These are phyloP conservation scores for Eudemis profundana DNA, from an alignment of 2,888 invertebrate genomes.

Conservation along the genomic window DNA sequence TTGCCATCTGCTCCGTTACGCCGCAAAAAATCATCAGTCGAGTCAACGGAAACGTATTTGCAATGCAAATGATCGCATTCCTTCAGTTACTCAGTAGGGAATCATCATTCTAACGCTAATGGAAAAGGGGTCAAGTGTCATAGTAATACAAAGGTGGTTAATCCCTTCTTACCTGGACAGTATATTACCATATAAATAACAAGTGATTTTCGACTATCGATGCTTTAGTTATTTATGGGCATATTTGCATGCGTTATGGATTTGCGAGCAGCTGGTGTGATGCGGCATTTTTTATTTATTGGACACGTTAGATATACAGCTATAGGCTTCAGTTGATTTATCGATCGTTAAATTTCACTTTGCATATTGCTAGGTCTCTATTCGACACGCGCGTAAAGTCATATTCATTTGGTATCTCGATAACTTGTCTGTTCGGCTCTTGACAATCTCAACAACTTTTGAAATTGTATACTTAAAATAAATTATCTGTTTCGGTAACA, in stretches of 20 bases:
- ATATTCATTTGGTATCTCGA: no score
- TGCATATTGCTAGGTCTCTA: not conserved
- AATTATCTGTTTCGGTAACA: no score
- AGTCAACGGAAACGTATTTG: constrained; percentile 71
- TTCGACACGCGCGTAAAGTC: not conserved
- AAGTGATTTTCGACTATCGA: constrained; percentile 78
- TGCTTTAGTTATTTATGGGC: constrained; percentile 63
- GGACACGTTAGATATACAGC: constrained; percentile 19
- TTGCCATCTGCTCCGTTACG: constrained; percentile 68
- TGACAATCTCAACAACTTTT: no score
- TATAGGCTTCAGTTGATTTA: constrained; percentile 17
- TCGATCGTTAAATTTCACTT: constrained; percentile 4
- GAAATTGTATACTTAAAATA: no score
- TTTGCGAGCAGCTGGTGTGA: constrained; percentile 43
- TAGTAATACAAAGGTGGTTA: constrained; percentile 9
- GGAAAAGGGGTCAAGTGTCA: not conserved
- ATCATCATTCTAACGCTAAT: not conserved
- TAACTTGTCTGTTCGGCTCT: no score
- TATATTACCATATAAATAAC: constrained; percentile 82
- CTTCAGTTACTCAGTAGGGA: constrained; percentile 69
- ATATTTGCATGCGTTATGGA: constrained; percentile 57
- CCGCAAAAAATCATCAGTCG: constrained; percentile 71
- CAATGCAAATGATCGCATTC: constrained; percentile 77
- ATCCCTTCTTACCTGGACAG: constrained; percentile 53
- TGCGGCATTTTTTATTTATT: constrained; percentile 19